A percentile compares a stretch with the other conserved stretches of the same genome.
Evolutionary conservation across 2,113 vertebrate species (phyloP).

Genomic region (Cyprinodon brontotheroides): DNA sequence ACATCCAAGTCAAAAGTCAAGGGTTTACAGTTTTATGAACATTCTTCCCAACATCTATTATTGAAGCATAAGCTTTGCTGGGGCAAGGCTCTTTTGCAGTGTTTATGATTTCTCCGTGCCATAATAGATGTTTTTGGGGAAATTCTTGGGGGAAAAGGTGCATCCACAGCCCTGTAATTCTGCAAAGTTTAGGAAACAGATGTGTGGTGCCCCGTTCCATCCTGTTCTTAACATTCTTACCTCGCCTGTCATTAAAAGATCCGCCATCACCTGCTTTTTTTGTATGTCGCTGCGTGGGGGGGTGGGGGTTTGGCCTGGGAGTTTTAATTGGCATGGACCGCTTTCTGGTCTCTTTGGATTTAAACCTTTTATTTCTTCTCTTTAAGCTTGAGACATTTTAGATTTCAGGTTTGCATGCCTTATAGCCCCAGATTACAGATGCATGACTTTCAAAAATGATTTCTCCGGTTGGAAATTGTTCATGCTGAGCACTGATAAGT

Average conservation of each 20-base stretch:
- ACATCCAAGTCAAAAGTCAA: constrained; percentile 42
- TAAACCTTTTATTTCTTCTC: constrained; percentile 11
- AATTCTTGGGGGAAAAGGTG: constrained; percentile 11
- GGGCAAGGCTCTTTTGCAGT: constrained; percentile 61
- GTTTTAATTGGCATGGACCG: constrained; percentile 18
- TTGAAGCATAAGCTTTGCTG: constrained; percentile 66
- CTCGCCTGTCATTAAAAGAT: constrained; percentile 72
- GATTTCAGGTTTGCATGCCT: constrained; percentile 30
- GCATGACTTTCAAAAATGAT: constrained; percentile 59
- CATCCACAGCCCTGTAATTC: constrained; percentile 60
- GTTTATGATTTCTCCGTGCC: constrained; percentile 50
- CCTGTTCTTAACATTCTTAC: constrained; percentile 75
- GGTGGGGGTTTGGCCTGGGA: not conserved
- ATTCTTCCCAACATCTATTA: constrained; percentile 74
- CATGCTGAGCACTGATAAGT: constrained; percentile 66
- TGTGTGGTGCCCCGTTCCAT: constrained; percentile 47
- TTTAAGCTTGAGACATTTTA: constrained; percentile 16
- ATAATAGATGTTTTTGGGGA: constrained; percentile 49
- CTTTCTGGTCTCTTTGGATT: constrained; percentile 13
- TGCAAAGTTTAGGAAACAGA: constrained; percentile 59
- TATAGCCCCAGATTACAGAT: constrained; percentile 57
- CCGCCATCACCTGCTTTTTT: constrained; percentile 56
- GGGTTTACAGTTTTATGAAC: constrained; percentile 78
- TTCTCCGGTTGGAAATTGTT: constrained; percentile 54
- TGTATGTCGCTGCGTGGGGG: too few species aligned